A percentile compares a stretch with the other conserved stretches of the same genome.
Evolutionary conservation across 2,797 vertebrate species (phyloP).

Genomic region (Molossus molossus): DNA sequence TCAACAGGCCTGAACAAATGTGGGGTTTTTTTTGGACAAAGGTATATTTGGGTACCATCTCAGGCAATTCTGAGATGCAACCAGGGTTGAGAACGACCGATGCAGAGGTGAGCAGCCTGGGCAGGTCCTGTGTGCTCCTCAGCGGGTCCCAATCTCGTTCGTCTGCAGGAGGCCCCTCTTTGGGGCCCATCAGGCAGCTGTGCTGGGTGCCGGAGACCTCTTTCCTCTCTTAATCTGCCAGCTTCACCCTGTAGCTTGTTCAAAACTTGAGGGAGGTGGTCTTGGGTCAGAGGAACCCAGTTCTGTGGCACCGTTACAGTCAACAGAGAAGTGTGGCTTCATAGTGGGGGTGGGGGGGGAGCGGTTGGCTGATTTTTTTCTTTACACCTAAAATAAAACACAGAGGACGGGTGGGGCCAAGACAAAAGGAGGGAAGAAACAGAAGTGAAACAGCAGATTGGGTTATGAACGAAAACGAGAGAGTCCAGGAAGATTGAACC

Average conservation of each 20-base stretch:
- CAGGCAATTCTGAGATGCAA: slow-evolving; percentile 27
- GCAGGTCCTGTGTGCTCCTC: not conserved
- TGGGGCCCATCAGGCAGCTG: slow-evolving; percentile 14
- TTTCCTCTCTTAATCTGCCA: not conserved
- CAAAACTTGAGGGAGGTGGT: slow-evolving; percentile 15
- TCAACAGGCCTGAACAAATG: slow-evolving; percentile 45
- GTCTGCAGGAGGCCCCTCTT: not conserved
- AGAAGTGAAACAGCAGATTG: slow-evolving; percentile 81
- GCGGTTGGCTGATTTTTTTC: not conserved
- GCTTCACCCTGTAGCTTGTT: not conserved
- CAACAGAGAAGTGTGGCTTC: slow-evolving; percentile 73
- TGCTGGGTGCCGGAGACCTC: not conserved
- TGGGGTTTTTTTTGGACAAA: slow-evolving; percentile 35
- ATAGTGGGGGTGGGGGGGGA: not conserved
- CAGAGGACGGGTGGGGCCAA: slow-evolving; percentile 65
- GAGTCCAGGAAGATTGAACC: not conserved
- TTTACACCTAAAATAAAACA: slow-evolving; percentile 76
- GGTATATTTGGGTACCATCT: slow-evolving; percentile 41
- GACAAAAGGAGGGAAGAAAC: slow-evolving; percentile 64
- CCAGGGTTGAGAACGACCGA: not conserved
- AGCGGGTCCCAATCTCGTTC: rapidly evolving
- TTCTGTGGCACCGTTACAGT: not conserved
- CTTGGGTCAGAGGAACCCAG: slow-evolving; percentile 33
- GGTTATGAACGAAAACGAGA: slow-evolving; percentile 67
- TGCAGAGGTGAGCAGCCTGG: not conserved